These are phyloP conservation scores for Helogale parvula DNA, from an alignment of 2,113 vertebrate species.

Conservation along the genomic window DNA sequence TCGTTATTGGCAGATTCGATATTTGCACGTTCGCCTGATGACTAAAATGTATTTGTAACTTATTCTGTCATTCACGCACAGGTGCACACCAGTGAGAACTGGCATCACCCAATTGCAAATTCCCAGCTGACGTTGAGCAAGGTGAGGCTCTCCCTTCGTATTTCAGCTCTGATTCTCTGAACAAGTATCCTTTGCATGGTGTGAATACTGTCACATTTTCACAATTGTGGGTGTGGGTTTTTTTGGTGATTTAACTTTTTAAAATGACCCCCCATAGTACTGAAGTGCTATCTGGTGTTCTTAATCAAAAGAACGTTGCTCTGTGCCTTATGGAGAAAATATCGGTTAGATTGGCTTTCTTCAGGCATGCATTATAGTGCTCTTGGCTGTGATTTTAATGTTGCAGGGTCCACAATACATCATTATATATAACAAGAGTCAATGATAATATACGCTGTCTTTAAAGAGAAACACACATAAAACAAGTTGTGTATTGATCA, in stretches of 20 bases:
- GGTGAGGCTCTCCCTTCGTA: neutral
- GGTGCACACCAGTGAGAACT: neutral
- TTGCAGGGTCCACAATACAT: neutral
- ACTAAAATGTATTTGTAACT: neutral
- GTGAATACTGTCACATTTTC: neutral
- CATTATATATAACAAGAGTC: neutral
- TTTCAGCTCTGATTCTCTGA: neutral
- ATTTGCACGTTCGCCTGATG: neutral
- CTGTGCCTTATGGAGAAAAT: neutral
- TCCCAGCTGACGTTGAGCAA: neutral
- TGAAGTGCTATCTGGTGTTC: neutral
- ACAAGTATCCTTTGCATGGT: neutral
- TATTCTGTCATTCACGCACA: too few species aligned
- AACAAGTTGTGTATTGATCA: neutral
- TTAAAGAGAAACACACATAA: neutral
- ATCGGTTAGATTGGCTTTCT: neutral
- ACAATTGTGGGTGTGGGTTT: neutral
- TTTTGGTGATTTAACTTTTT: neutral
- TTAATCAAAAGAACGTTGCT: neutral
- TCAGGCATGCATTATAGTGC: neutral
- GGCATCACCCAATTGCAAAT: neutral
- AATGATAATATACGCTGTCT: neutral
- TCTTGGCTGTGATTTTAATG: neutral
- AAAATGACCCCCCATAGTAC: neutral
- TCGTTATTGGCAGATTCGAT: neutral